Percentiles rank a stretch among this genome's conserved stretches.
phyloP scores from a whole-genome alignment of 2,888 invertebrate genomes.

The Macrosoma leucophasiata region DNA sequence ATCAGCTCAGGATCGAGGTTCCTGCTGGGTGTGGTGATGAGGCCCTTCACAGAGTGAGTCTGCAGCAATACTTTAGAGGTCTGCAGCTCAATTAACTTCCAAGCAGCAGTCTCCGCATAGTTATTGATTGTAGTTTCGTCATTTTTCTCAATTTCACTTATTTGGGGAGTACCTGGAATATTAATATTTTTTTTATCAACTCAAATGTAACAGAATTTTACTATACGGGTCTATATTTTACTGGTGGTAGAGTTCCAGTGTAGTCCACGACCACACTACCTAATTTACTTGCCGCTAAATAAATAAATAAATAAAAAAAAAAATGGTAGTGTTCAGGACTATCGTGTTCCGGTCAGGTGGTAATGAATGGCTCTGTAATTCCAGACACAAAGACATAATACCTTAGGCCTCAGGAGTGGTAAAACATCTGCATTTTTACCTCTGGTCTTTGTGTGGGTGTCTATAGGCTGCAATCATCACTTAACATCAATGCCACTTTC shows the following conservation, averaged over 20 bases:
- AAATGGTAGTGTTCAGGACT: too few relatives aligned
- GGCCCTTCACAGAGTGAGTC: conserved; percentile 36
- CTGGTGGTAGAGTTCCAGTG: neutral
- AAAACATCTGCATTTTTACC: too few relatives aligned
- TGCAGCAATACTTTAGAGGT: conserved; percentile 45
- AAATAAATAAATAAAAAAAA: neutral
- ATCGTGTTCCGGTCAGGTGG: too few relatives aligned
- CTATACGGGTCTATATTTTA: neutral
- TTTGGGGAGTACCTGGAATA: conserved; percentile 35
- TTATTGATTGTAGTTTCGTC: conserved; percentile 30
- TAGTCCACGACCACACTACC: neutral
- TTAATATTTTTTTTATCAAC: neutral
- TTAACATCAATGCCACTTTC: too few relatives aligned
- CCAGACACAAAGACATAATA: too few relatives aligned
- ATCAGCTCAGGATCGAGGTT: conserved; percentile 37
- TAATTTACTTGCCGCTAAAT: neutral
- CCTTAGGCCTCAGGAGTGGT: too few relatives aligned
- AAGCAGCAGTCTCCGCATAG: conserved; percentile 39
- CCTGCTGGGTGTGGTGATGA: conserved; percentile 35
- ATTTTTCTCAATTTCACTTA: conserved; percentile 27
- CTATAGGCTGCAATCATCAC: too few relatives aligned
- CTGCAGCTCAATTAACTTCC: conserved; percentile 44
- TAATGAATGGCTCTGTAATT: too few relatives aligned
- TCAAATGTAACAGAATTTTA: neutral
- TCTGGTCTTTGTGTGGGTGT: too few relatives aligned